Evolutionary conservation across 2,797 vertebrate genomes (phyloP).

Genomic region (Remorina albescens): DNA sequence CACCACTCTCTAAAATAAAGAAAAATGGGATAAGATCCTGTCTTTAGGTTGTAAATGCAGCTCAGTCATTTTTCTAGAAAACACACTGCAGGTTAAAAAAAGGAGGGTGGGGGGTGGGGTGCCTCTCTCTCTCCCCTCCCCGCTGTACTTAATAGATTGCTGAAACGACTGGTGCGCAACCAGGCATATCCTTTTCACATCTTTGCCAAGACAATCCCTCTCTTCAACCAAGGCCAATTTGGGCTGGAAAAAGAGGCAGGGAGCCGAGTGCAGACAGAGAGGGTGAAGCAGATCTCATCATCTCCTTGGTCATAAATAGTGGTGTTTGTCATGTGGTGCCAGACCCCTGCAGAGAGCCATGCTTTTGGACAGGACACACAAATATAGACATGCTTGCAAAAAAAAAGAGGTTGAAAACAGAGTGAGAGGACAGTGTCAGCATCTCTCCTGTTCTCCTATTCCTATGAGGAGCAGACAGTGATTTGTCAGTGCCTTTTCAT

Average conservation of each 20-base stretch:
- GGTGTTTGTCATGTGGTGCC: conserved; percentile 44
- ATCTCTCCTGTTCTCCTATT: conserved; percentile 42
- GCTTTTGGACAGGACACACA: conserved; percentile 20
- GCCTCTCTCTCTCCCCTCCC: conserved; percentile 38
- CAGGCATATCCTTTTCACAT: conserved; percentile 74
- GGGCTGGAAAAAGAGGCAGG: conserved; percentile 41
- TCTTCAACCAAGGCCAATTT: conserved; percentile 74
- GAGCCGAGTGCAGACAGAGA: conserved; percentile 47
- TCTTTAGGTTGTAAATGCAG: conserved; percentile 50
- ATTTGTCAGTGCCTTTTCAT: conserved; percentile 83
- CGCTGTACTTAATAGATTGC: conserved; percentile 73
- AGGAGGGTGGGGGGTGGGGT: neutral
- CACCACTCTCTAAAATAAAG: conserved; percentile 56
- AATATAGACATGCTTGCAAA: conserved; percentile 19
- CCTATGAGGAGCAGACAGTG: conserved; percentile 75
- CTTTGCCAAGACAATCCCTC: conserved; percentile 79
- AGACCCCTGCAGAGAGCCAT: conserved; percentile 40
- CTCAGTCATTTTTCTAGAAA: conserved; percentile 31
- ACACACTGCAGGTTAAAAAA: conserved; percentile 25
- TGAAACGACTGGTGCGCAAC: conserved; percentile 70
- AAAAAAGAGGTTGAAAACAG: conserved; percentile 29
- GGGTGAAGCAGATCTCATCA: conserved; percentile 61
- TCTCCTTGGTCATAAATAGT: conserved; percentile 56
- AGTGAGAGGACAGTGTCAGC: conserved; percentile 53
- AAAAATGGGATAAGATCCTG: conserved; percentile 29